These are phyloP conservation scores for Ganaspis sp. DNA, from an alignment of 1,140 invertebrate genomes.

Conservation along the genomic window DNA sequence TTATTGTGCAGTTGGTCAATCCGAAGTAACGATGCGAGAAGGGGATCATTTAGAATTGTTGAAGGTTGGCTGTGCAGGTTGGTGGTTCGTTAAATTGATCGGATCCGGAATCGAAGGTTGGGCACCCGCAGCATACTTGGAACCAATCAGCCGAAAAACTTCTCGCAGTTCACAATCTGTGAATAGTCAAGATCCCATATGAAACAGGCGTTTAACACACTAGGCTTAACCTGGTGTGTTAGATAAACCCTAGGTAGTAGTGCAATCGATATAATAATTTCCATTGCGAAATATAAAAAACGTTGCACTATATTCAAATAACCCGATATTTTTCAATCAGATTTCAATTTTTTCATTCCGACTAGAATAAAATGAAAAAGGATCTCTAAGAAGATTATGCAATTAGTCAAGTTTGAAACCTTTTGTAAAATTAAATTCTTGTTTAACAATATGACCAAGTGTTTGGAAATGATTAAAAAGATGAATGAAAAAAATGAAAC, in stretches of 20 bases:
- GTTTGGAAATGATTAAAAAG: no score
- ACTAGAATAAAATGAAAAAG: neutral
- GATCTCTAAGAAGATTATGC: no score
- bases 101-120: slow-evolving; percentile 89
- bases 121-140: slow-evolving; percentile 95
- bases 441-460: no score
- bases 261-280: neutral
- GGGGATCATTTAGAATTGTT: slow-evolving; percentile 91
- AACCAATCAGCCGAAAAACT: slow-evolving; percentile 84
- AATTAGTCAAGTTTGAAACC: no score
- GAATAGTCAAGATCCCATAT: slow-evolving; percentile 75
- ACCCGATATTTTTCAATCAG: slow-evolving; percentile 1
- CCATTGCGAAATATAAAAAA: neutral
- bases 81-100: slow-evolving; percentile 94
- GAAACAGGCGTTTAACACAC: slow-evolving; percentile 75
- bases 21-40: slow-evolving; percentile 92
- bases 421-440: neutral
- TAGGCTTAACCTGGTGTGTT: slow-evolving; percentile 67
- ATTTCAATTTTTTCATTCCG: no score
- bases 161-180: slow-evolving; percentile 80
- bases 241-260: slow-evolving; percentile 32
- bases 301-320: neutral
- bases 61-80: slow-evolving; percentile 94
- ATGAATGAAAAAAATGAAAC: neutral
- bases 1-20: slow-evolving; percentile 91